Evolutionary conservation across 2,797 vertebrate species (phyloP).

Genomic region (Telmatherina bonti): DNA sequence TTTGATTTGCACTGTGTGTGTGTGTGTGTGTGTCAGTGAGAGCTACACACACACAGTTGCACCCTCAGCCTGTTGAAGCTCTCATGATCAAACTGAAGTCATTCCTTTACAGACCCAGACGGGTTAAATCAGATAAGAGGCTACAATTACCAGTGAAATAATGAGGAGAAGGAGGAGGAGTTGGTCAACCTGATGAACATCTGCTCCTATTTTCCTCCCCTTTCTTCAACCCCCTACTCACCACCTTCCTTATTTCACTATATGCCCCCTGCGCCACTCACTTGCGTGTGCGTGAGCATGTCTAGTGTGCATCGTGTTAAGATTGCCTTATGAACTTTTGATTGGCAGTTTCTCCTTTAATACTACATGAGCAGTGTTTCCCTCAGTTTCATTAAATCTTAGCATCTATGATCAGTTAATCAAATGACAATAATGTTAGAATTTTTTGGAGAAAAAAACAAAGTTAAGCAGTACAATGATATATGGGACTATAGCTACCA

Average conservation of each 20-base stretch:
- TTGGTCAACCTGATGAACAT: conserved; percentile 74
- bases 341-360: conserved; percentile 7
- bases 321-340: conserved; percentile 1
- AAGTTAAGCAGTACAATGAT: neutral
- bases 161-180: conserved; percentile 62
- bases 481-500: neutral
- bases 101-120: conserved; percentile 66
- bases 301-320: conserved; percentile 11
- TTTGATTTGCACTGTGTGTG: conserved; percentile 3
- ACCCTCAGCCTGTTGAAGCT: conserved; percentile 44
- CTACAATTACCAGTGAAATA: conserved; percentile 73
- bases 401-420: neutral
- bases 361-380: neutral
- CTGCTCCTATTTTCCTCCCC: conserved; percentile 72
- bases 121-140: conserved; percentile 70
- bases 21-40: too few species aligned
- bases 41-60: conserved; percentile 14
- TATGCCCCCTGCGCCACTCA: conserved; percentile 46
- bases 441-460: neutral
- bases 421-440: neutral
- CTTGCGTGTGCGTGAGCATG: conserved; percentile 22
- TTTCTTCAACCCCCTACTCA: conserved; percentile 25
- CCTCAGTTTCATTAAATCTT: neutral
- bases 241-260: conserved; percentile 48
- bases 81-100: conserved; percentile 69